Evolutionary conservation across 2,113 vertebrate genomes (phyloP).

Genomic region (Apus apus): DNA sequence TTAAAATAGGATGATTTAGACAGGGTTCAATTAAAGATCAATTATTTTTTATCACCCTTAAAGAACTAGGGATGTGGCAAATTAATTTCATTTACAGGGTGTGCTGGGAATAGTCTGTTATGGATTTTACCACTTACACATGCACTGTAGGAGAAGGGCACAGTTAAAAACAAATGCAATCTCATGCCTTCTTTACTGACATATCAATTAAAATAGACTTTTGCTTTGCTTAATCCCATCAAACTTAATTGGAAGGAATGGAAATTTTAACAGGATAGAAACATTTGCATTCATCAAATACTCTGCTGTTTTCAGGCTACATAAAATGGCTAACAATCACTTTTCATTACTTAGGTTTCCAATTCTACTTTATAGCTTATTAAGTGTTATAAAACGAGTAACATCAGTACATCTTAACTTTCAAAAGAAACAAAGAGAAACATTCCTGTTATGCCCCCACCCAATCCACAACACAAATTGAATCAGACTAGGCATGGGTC

Average conservation of each 20-base stretch:
- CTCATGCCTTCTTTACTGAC: background rate
- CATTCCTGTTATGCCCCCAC: background rate
- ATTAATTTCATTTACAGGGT: background rate
- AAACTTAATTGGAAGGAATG: background rate
- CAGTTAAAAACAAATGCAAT: background rate
- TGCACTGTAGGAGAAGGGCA: background rate
- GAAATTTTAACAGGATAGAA: background rate
- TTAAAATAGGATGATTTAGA: background rate
- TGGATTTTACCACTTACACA: background rate
- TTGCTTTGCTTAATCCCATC: background rate
- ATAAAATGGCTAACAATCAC: background rate
- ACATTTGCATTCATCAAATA: background rate
- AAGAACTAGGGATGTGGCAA: background rate
- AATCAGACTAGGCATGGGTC: background rate
- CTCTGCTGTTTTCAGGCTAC: background rate
- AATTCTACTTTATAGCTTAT: background rate
- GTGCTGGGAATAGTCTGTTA: background rate
- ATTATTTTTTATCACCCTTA: background rate
- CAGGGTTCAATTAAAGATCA: background rate
- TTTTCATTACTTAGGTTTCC: background rate
- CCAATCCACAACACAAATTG: background rate
- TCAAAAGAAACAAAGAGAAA: background rate
- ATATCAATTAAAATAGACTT: background rate
- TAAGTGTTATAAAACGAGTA: background rate
- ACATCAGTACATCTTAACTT: background rate